A percentile compares a stretch with the other conserved stretches of the same genome.
These are phyloP conservation scores for Diarsia mendica DNA, from an alignment of 2,888 invertebrate species.

Conservation along the genomic window DNA sequence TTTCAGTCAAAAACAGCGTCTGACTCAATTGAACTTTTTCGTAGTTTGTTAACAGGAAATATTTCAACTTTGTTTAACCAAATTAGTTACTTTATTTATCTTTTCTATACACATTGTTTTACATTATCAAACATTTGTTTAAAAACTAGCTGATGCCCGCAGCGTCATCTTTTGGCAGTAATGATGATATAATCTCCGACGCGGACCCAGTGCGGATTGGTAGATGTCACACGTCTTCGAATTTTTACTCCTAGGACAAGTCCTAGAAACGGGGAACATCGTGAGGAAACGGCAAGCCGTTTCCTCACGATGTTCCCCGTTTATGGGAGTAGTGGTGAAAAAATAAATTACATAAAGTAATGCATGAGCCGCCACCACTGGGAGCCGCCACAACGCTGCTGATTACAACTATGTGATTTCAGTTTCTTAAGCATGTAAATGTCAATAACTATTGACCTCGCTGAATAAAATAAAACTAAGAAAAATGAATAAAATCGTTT, in stretches of 20 bases:
- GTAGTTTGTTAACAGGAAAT: constrained; percentile 13
- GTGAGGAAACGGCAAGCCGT: no score
- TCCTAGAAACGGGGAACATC: no score
- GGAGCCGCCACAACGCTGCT: no score
- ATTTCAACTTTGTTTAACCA: constrained; percentile 7
- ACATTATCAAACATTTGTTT: neutral
- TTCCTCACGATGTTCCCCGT: no score
- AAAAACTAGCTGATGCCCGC: neutral
- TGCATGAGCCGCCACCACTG: no score
- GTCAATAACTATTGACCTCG: neutral
- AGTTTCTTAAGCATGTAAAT: neutral
- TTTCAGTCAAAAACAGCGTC: constrained; percentile 43
- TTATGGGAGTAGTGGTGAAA: no score
- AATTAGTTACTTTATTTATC: neutral
- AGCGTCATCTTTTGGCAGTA: no score
- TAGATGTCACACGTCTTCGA: no score
- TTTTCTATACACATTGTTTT: neutral
- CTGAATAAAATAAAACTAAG: constrained; percentile 28
- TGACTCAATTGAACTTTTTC: constrained; percentile 11
- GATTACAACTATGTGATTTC: neutral
- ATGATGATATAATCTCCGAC: no score
- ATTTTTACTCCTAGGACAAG: no score
- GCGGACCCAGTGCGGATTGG: no score
- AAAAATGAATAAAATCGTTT: constrained; percentile 32
- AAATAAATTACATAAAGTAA: no score